Percentiles rank a stretch among this genome's conserved stretches.
Conservation (phyloP, 2,888 invertebrate species). For the Sarcophaga subvicina region DNA sequence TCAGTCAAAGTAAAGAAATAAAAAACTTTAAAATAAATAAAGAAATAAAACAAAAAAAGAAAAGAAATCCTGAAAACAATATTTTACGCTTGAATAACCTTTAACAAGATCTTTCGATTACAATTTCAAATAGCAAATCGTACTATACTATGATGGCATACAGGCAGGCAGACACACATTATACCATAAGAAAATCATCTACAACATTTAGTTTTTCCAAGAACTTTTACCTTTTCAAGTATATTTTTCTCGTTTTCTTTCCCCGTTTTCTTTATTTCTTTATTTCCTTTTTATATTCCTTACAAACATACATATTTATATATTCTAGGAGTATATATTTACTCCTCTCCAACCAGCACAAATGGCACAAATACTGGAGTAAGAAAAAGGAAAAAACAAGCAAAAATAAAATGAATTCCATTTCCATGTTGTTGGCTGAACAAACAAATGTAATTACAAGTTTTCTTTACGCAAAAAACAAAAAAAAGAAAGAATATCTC, state of each 20-base stretch:
- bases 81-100: slow-evolving; percentile 63
- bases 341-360: not conserved
- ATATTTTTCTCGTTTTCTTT: not conserved
- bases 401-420: slow-evolving; percentile 53
- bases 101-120: slow-evolving; percentile 64
- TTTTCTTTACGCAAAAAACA: slow-evolving; percentile 28
- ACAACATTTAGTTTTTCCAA: slow-evolving; percentile 30
- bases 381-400: slow-evolving; percentile 33
- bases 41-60: slow-evolving; percentile 11
- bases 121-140: slow-evolving; percentile 61
- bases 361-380: not conserved
- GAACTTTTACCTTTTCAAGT: slow-evolving; percentile 36
- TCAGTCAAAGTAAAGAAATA: not conserved
- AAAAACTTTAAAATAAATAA: not conserved
- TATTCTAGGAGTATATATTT: slow-evolving; percentile 25
- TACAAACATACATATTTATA: not conserved
- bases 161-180: no score
- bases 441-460: slow-evolving; percentile 70
- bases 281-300: not conserved
- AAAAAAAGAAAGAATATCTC: not conserved
- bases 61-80: slow-evolving; percentile 41
- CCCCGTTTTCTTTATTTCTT: not conserved
- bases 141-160: slow-evolving; percentile 3
- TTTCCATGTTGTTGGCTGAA: slow-evolving; percentile 68
- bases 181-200: slow-evolving; percentile 33